phyloP scores from a whole-genome alignment of 2,888 invertebrate genomes.

The Clepsis dumicolana region DNA sequence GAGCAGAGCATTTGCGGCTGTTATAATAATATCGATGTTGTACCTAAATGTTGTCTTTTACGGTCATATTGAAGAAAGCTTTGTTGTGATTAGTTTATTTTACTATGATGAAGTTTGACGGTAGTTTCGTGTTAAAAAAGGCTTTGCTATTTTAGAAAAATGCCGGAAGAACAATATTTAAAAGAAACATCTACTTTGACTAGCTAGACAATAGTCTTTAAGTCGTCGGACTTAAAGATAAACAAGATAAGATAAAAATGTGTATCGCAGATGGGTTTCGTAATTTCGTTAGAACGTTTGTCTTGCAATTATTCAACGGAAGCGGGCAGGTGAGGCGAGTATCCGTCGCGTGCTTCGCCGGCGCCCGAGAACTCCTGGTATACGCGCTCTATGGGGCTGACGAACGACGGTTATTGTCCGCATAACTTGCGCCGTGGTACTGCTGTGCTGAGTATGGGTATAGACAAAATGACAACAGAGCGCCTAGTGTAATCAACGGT shows the following conservation, averaged over 20 bases:
- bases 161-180: neutral
- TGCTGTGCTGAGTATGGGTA: neutral
- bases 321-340: slow-evolving; percentile 79
- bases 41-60: neutral
- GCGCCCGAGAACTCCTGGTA: slow-evolving; percentile 2
- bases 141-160: too few relatives aligned
- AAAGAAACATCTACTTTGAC: neutral
- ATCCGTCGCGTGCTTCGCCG: slow-evolving; percentile 65
- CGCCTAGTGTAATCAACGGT: too few relatives aligned
- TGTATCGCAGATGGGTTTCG: slow-evolving; percentile 2
- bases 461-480: too few relatives aligned
- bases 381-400: slow-evolving; percentile 9
- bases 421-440: neutral
- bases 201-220: neutral
- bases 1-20: too few relatives aligned
- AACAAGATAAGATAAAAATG: slow-evolving; percentile 36
- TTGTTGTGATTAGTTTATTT: too few relatives aligned
- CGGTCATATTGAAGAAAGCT: neutral
- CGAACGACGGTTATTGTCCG: neutral
- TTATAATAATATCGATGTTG: neutral
- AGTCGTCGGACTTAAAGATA: slow-evolving; percentile 8
- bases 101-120: too few relatives aligned
- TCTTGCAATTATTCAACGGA: slow-evolving; percentile 79
- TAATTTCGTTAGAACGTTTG: slow-evolving; percentile 52
- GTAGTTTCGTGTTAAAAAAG: too few relatives aligned